Evolutionary conservation across 2,797 vertebrate species (phyloP).

Genomic region (Cichlasoma orientale): DNA sequence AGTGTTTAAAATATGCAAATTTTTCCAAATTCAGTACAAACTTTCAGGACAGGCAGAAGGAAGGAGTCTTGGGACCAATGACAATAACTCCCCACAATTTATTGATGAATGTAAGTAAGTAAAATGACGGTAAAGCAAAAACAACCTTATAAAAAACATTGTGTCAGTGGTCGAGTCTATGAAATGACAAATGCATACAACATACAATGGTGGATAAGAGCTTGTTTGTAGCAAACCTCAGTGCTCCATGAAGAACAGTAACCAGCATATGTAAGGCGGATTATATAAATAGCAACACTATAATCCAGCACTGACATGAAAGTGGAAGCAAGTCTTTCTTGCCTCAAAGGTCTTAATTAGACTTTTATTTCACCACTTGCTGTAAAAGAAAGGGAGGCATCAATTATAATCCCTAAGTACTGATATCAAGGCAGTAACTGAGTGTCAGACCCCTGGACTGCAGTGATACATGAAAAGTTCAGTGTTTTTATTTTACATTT

Average conservation of each 20-base stretch:
- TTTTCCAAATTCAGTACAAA: neutral
- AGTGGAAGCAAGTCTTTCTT: fast-evolving
- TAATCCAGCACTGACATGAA: neutral
- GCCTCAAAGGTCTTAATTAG: neutral
- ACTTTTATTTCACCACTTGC: neutral
- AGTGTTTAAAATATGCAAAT: neutral
- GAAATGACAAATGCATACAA: neutral
- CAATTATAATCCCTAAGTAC: neutral
- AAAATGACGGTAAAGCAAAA: fast-evolving
- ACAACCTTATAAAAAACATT: neutral
- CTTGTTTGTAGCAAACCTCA: neutral
- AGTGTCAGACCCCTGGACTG: neutral
- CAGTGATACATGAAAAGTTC: neutral
- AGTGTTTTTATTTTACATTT: neutral
- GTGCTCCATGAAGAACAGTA: neutral
- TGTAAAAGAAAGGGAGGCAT: neutral
- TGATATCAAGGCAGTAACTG: neutral
- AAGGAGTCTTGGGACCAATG: neutral
- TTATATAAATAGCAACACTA: fast-evolving
- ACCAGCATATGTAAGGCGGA: neutral
- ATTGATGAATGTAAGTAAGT: neutral
- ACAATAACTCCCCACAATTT: neutral
- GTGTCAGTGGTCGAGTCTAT: too few relatives aligned
- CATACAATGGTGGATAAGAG: neutral
- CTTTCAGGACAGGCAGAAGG: neutral